A percentile compares a stretch with the other conserved stretches of the same genome.
These are phyloP conservation scores for Nyctalus aviator DNA, from an alignment of 2,797 vertebrate genomes.

Conservation along the genomic window DNA sequence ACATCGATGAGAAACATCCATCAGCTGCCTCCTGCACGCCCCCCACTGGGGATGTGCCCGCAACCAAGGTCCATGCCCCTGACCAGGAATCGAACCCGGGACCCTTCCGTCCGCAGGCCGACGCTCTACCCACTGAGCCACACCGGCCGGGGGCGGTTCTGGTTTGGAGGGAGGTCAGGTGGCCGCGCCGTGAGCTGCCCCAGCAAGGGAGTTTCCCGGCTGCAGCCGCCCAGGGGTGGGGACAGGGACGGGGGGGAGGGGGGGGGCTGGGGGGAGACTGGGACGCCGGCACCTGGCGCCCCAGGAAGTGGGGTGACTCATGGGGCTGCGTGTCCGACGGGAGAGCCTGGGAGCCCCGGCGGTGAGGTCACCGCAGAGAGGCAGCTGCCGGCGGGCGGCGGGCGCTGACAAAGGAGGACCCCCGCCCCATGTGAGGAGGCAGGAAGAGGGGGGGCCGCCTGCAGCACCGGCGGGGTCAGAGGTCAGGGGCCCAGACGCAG, in stretches of 20 bases:
- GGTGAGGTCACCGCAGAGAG: not conserved
- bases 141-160: too few species aligned
- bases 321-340: too few species aligned
- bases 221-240: not conserved
- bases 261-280: not conserved
- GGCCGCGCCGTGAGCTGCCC: too few species aligned
- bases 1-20: too few species aligned
- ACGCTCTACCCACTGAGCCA: too few species aligned
- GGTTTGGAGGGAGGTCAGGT: not conserved
- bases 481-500: conserved; percentile 42
- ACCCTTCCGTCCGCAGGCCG: too few species aligned
- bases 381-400: not conserved
- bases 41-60: too few species aligned
- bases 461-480: not conserved
- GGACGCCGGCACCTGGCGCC: not conserved
- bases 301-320: not conserved
- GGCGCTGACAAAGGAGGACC: not conserved
- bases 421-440: not conserved
- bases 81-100: too few species aligned
- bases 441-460: not conserved
- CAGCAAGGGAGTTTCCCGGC: not conserved
- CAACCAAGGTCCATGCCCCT: too few species aligned
- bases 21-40: too few species aligned
- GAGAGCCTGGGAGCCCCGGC: conserved; percentile 17
- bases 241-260: not conserved